Evolutionary conservation across 1,140 invertebrate genomes (phyloP), one percentile per base, ranked within the genome.

Genomic region (Cotesia glomerata): DNA sequence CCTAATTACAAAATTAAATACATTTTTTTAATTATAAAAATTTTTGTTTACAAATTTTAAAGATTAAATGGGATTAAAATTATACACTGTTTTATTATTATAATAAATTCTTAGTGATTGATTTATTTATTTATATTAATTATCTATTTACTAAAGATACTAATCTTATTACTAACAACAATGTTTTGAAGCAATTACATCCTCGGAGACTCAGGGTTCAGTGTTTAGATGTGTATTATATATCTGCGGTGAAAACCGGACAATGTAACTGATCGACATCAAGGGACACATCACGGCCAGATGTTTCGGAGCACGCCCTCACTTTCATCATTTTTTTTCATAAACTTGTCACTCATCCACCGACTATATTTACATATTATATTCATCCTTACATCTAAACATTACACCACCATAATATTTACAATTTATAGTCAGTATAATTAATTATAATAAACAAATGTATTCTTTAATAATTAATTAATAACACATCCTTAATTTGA

Each of bases 281-380:
- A 80, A 79, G 74, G 78, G 80, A 76, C 77, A 80, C 80, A 80
- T 81, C 79, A 80, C 79, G 8, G 77, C 76, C 80, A 81, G 80
- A 81, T 81, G 80, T 80, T 81, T 11, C 39, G 71, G 75, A 78
- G 79, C 74, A 78, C 79, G 74, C 76, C 78, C 79, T 78, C 79
- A 75, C 78, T 73, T 80, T 77, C 77, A 80, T 79, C 77, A 78
- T 75, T 80, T 76, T 80, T 77, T 75, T 78, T 80, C 76, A 78
- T 77, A 75, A 77, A 76, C 72, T 76, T 35, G 71, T 73, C 54
- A 36, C 52, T 14, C 56, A 66, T 65, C 65, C 64, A 71, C 51
- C 26, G 2, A 1, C 26, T 26, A 49, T 4, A 65, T 5, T 49
- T 9, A 35, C 18, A 63, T 36, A 39, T 36, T 36, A 63, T 51